phyloP scores from a whole-genome alignment of 2,888 invertebrate species.

The Palloptera scutellata region DNA sequence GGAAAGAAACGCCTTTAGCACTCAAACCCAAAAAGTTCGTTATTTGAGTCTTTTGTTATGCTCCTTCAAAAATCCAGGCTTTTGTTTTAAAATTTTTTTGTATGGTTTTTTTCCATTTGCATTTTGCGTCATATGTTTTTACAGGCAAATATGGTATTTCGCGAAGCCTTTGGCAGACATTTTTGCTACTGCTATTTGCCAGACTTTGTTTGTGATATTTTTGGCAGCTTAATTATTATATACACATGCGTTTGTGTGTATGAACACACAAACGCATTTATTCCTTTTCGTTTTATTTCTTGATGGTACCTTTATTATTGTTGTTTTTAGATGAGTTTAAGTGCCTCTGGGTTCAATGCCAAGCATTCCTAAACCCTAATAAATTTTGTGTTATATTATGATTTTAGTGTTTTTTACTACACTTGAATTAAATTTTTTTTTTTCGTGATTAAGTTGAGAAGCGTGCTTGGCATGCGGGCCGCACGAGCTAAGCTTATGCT shows the following conservation, averaged over 20 bases:
- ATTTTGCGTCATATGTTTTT: slow-evolving; percentile 1
- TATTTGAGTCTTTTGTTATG: slow-evolving; percentile 52
- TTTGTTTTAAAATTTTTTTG: slow-evolving; percentile 26
- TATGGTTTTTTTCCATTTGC: slow-evolving; percentile 14
- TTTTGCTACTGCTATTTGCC: slow-evolving; percentile 8
- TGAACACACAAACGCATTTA: background rate
- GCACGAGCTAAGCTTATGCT: slow-evolving; percentile 48
- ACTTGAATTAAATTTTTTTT: slow-evolving; percentile 20
- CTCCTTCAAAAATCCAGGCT: slow-evolving; percentile 18
- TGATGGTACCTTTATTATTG: background rate
- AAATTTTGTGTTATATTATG: slow-evolving; percentile 32
- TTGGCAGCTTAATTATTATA: slow-evolving; percentile 3
- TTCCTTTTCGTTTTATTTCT: slow-evolving; percentile 14
- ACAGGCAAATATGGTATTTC: background rate
- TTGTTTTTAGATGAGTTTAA: background rate
- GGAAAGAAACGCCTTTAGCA: slow-evolving; percentile 26
- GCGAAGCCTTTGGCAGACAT: slow-evolving; percentile 15
- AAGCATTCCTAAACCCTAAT: slow-evolving; percentile 46
- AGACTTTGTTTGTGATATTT: background rate
- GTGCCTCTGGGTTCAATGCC: slow-evolving; percentile 54
- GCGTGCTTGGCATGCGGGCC: slow-evolving; percentile 56
- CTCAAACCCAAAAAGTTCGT: slow-evolving; percentile 43
- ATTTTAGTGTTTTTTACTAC: slow-evolving; percentile 32
- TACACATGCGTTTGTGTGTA: background rate
- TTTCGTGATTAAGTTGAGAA: slow-evolving; percentile 31